Evolutionary conservation across 2,113 vertebrate species (phyloP).

Genomic region (Oxyruncus cristatus): DNA sequence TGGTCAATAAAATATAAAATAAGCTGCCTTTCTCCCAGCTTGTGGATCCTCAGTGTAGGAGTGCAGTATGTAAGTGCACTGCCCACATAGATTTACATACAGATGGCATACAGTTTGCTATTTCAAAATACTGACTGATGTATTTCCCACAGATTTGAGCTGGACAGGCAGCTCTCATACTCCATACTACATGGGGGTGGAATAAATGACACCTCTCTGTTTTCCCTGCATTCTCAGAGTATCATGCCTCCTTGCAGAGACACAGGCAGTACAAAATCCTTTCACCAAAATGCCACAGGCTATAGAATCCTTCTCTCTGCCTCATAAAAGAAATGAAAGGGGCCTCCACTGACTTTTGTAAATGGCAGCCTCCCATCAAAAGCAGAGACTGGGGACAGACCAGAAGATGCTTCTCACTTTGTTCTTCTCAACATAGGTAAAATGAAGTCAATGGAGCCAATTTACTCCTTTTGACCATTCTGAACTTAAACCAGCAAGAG

Average conservation of each 20-base stretch:
- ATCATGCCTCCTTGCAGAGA: not conserved
- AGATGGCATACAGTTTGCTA: fast-evolving
- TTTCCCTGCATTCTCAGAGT: not conserved
- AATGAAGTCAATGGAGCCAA: not conserved
- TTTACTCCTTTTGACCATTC: not conserved
- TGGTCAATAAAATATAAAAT: not conserved
- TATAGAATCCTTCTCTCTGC: not conserved
- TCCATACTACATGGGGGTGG: not conserved
- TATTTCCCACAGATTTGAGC: not conserved
- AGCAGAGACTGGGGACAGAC: not conserved
- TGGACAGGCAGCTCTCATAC: not conserved
- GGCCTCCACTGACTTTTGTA: not conserved
- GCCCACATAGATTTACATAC: not conserved
- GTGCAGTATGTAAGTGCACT: not conserved
- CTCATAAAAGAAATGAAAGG: not conserved
- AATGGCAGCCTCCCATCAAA: not conserved
- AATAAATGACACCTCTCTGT: not conserved
- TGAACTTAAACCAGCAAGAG: not conserved
- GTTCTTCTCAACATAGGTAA: not conserved
- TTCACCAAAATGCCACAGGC: not conserved
- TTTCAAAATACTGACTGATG: not conserved
- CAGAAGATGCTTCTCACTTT: not conserved
- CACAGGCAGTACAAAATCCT: not conserved
- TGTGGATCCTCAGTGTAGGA: not conserved
- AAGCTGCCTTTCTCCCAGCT: not conserved